These are phyloP conservation scores for Neuroscelio doddi DNA, from an alignment of 2,888 invertebrate genomes.

Conservation along the genomic window DNA sequence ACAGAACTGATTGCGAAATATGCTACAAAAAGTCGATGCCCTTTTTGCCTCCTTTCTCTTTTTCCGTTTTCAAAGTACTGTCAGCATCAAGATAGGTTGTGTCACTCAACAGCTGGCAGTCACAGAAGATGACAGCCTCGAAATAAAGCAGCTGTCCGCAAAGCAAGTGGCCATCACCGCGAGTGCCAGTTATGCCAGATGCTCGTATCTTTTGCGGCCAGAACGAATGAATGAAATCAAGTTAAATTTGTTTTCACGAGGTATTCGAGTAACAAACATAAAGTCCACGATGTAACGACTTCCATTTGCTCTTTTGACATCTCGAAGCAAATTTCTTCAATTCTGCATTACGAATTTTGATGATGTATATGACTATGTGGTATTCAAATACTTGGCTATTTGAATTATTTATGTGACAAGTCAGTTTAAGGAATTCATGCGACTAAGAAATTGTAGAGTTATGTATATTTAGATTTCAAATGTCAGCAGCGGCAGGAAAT, in stretches of 20 bases:
- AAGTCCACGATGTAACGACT: conserved; percentile 18
- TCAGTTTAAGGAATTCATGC: too few relatives aligned
- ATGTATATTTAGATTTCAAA: too few relatives aligned
- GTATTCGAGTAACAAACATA: conserved; percentile 33
- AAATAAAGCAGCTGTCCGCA: conserved; percentile 45
- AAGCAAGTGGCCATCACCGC: conserved; percentile 37
- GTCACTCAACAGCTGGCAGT: conserved; percentile 45
- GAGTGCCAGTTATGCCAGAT: conserved; percentile 36
- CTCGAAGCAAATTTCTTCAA: too few relatives aligned
- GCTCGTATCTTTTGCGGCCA: conserved; percentile 20
- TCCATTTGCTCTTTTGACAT: neutral
- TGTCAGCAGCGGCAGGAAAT: too few relatives aligned
- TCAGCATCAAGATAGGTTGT: conserved; percentile 29
- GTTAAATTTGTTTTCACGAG: conserved; percentile 43
- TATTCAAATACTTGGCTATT: too few relatives aligned
- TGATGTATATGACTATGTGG: too few relatives aligned
- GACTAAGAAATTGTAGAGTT: too few relatives aligned
- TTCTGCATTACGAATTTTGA: too few relatives aligned
- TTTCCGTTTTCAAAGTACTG: conserved; percentile 24
- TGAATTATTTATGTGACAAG: too few relatives aligned
- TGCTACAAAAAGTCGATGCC: conserved; percentile 22
- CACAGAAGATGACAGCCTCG: conserved; percentile 43
- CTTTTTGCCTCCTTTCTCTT: conserved; percentile 14
- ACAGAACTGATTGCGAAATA: conserved; percentile 33
- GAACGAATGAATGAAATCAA: conserved; percentile 43